Conservation (phyloP, 1,140 invertebrate genomes). For the Plodia interpunctella region DNA sequence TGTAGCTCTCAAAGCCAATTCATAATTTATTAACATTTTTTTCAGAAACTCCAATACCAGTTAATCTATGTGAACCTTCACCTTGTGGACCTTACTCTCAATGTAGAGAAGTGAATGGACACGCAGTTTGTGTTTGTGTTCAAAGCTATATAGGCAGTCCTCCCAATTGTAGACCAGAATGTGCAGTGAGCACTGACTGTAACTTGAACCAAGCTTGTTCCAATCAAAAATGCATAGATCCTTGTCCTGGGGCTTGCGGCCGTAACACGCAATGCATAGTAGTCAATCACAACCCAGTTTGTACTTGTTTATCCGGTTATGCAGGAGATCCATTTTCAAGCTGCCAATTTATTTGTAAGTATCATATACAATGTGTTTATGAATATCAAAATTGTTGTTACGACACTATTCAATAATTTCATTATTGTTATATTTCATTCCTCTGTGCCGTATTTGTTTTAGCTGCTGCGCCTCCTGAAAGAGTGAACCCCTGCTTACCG, state of each 20-base stretch:
- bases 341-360: conserved; percentile 78
- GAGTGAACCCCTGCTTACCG: conserved; percentile 78
- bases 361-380: conserved; percentile 12
- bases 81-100: conserved; percentile 84
- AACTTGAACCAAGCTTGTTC: conserved; percentile 80
- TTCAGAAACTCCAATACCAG: conserved; percentile 41
- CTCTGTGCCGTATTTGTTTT: conserved; percentile 22
- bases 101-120: conserved; percentile 81
- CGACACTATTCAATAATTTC: no score
- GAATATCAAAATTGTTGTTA: not conserved
- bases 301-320: conserved; percentile 78
- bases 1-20: no score
- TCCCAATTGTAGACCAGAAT: conserved; percentile 84
- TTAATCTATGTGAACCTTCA: conserved; percentile 78
- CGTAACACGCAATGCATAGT: conserved; percentile 81
- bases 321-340: conserved; percentile 81
- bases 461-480: conserved; percentile 50
- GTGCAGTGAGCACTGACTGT: conserved; percentile 83
- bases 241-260: conserved; percentile 86
- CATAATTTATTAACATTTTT: conserved; percentile 29
- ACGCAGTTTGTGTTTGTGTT: conserved; percentile 83
- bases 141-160: conserved; percentile 85
- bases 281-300: conserved; percentile 82
- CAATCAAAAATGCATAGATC: conserved; percentile 84
- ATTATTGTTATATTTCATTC: not conserved